Evolutionary conservation across 2,797 vertebrate species (phyloP).

Genomic region (Stomatorhinus walkeri): DNA sequence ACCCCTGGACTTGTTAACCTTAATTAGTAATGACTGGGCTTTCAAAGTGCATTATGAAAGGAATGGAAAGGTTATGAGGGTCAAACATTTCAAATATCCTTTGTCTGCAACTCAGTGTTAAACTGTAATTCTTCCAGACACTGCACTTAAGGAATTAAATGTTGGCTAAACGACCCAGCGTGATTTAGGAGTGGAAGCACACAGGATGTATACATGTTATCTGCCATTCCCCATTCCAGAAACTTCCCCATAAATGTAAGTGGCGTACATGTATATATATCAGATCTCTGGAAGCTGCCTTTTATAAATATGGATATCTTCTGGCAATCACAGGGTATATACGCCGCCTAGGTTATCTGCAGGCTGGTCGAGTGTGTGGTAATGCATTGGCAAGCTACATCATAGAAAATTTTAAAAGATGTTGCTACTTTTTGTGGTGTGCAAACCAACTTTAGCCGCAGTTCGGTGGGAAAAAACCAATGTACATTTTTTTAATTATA

Average conservation of each 20-base stretch:
- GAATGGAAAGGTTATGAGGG: constrained; percentile 5
- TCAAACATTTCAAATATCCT: constrained; percentile 9
- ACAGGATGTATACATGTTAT: not conserved
- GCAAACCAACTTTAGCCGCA: not conserved
- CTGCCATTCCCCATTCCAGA: not conserved
- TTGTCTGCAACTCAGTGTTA: not conserved
- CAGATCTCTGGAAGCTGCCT: not conserved
- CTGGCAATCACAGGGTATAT: not conserved
- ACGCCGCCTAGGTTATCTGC: not conserved
- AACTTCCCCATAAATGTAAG: not conserved
- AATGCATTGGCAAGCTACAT: not conserved
- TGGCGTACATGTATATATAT: not conserved
- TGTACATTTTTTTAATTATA: not conserved
- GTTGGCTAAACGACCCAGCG: not conserved
- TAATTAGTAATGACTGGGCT: constrained; percentile 18
- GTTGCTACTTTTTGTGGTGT: not conserved
- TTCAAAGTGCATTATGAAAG: constrained; percentile 13
- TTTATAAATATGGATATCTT: not conserved
- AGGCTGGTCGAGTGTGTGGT: not conserved
- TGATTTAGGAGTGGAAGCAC: not conserved
- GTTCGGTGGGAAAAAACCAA: not conserved
- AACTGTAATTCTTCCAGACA: constrained; percentile 11
- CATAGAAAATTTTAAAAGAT: not conserved
- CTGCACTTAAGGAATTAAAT: constrained; percentile 12
- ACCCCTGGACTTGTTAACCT: constrained; percentile 10